Percentiles rank a stretch among this genome's conserved stretches.
Evolutionary conservation across 2,888 invertebrate genomes (phyloP).

Genomic region (Mechanitis mazaeus): DNA sequence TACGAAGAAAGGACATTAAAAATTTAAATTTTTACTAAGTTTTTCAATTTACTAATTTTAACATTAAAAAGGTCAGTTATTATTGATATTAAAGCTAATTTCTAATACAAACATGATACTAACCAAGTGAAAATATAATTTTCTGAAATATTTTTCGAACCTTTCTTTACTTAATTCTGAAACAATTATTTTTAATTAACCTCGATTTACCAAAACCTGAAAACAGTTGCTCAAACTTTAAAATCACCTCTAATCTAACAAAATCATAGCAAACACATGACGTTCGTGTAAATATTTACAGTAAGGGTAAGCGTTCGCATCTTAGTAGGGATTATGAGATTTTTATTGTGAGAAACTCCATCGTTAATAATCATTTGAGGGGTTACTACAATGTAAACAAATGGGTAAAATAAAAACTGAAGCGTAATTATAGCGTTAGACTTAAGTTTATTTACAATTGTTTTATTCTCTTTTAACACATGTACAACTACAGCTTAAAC

Average conservation of each 20-base stretch:
- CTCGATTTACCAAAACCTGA: conserved; percentile 16
- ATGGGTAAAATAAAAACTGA: conserved; percentile 18
- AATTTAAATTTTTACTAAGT: too few relatives aligned
- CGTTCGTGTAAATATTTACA: conserved; percentile 63
- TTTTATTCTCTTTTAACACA: not conserved
- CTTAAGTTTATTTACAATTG: not conserved
- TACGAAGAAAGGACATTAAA: too few relatives aligned
- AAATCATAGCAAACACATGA: conserved; percentile 51
- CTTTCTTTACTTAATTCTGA: not conserved
- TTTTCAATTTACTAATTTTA: too few relatives aligned
- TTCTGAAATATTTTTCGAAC: too few relatives aligned
- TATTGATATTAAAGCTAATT: too few relatives aligned
- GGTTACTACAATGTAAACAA: conserved; percentile 27
- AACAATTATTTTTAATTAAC: conserved; percentile 10
- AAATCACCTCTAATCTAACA: conserved; percentile 27
- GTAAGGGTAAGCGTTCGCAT: conserved; percentile 38
- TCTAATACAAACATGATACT: too few relatives aligned
- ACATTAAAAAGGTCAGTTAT: too few relatives aligned
- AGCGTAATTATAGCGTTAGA: conserved; percentile 17
- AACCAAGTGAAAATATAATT: too few relatives aligned
- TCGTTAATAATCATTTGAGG: conserved; percentile 33
- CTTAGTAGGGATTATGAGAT: conserved; percentile 47
- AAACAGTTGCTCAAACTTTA: conserved; percentile 19
- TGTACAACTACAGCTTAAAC: not conserved
- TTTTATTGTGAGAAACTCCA: conserved; percentile 65